phyloP scores from a whole-genome alignment of 2,113 vertebrate species.

The Thamnophis sirtalis region DNA sequence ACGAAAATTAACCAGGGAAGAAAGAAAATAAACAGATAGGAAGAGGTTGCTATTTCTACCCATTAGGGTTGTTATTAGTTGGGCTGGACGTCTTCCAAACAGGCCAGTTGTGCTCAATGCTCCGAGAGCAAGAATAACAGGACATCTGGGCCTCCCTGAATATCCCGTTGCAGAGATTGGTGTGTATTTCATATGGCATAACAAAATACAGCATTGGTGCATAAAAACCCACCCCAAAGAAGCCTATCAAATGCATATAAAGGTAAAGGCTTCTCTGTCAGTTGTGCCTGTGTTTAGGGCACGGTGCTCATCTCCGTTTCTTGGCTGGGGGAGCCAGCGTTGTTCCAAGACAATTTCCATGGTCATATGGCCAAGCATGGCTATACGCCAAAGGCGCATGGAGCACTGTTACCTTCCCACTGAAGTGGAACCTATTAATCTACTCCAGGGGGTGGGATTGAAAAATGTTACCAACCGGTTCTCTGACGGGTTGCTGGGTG shows the following conservation, averaged over 20 bases:
- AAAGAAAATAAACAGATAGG: neutral
- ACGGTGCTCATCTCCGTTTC: neutral
- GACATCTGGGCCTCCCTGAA: neutral
- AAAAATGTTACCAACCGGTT: too few relatives aligned
- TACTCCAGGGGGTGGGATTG: too few relatives aligned
- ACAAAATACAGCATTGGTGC: neutral
- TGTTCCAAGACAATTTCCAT: too few relatives aligned
- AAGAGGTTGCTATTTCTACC: neutral
- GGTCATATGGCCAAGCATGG: too few relatives aligned
- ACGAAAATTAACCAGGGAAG: neutral
- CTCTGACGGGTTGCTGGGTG: too few relatives aligned
- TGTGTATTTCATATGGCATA: neutral
- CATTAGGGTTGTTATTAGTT: neutral
- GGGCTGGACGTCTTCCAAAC: neutral
- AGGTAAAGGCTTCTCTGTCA: too few relatives aligned
- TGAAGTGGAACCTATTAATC: too few relatives aligned
- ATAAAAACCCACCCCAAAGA: neutral
- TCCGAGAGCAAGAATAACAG: neutral
- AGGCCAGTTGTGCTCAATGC: neutral
- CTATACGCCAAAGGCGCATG: too few relatives aligned
- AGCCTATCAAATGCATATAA: neutral
- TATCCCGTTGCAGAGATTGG: neutral
- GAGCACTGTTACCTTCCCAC: too few relatives aligned
- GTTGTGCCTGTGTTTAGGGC: too few relatives aligned
- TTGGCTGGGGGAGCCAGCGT: too few relatives aligned